phyloP scores from a whole-genome alignment of 2,113 vertebrate species.

The Phylloscopus trochiloides region DNA sequence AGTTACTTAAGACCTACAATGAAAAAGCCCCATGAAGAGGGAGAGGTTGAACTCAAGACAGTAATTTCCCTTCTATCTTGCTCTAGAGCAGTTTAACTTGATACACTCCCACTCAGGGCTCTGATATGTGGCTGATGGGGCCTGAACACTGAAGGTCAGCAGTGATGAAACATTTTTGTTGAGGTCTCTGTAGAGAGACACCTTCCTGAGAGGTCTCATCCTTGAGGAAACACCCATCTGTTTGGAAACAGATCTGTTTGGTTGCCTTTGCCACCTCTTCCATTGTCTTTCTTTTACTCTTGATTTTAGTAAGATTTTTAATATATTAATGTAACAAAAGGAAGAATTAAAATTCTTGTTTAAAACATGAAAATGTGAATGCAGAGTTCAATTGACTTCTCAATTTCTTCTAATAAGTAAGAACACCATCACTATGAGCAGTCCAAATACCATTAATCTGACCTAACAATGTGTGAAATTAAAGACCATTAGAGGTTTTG shows the following conservation, averaged over 20 bases:
- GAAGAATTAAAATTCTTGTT: background rate
- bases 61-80: background rate
- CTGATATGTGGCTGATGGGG: background rate
- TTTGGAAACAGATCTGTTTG: background rate
- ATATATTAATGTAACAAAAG: background rate
- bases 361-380: background rate
- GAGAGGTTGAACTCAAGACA: background rate
- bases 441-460: background rate
- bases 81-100: background rate
- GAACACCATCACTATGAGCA: background rate
- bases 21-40: background rate
- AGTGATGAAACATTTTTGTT: background rate
- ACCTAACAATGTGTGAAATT: background rate
- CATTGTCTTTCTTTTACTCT: background rate
- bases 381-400: background rate
- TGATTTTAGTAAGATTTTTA: background rate
- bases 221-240: background rate
- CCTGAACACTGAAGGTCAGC: background rate
- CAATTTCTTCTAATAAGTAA: background rate
- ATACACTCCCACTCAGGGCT: background rate
- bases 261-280: background rate
- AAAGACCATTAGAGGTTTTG: background rate
- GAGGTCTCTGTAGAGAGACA: background rate
- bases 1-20: background rate
- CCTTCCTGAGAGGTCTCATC: background rate